Conservation (phyloP, 1,140 invertebrate species). For the Macrosteles quadrilineatus region DNA sequence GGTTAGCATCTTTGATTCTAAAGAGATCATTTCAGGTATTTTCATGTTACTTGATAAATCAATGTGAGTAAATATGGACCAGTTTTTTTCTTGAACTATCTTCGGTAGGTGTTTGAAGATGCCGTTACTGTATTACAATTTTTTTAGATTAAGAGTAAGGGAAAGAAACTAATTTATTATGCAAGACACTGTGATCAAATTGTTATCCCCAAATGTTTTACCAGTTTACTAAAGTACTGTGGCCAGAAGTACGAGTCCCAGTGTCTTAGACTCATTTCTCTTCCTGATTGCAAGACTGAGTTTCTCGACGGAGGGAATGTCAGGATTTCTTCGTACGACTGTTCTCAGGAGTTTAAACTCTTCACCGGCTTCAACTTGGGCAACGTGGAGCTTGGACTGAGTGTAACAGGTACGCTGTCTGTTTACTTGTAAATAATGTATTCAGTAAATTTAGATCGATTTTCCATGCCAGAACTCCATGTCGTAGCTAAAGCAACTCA, state of each 20-base stretch:
- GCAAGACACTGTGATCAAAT: background rate
- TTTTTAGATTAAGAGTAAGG: background rate
- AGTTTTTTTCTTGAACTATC: background rate
- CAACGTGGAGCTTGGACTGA: background rate
- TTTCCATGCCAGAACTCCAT: too few relatives aligned
- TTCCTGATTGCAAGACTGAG: background rate
- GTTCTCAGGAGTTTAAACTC: background rate
- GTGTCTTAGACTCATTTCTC: background rate
- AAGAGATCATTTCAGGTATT: too few relatives aligned
- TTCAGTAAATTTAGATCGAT: too few relatives aligned
- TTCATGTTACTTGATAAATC: background rate
- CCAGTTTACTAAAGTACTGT: background rate
- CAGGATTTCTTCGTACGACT: background rate
- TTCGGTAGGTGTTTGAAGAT: background rate
- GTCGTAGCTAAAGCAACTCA: background rate
- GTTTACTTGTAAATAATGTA: background rate
- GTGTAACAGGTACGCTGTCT: background rate
- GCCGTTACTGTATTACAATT: background rate
- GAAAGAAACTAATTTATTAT: background rate
- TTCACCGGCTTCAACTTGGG: slow-evolving; percentile 17
- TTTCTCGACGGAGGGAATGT: background rate
- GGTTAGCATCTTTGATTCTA: too few relatives aligned
- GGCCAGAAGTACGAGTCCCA: background rate
- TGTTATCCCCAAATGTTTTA: background rate
- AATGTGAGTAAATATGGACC: background rate